A percentile compares a stretch with the other conserved stretches of the same genome.
These are phyloP conservation scores for Tryphoninae sp. DNA, from an alignment of 2,888 invertebrate species.

Conservation along the genomic window DNA sequence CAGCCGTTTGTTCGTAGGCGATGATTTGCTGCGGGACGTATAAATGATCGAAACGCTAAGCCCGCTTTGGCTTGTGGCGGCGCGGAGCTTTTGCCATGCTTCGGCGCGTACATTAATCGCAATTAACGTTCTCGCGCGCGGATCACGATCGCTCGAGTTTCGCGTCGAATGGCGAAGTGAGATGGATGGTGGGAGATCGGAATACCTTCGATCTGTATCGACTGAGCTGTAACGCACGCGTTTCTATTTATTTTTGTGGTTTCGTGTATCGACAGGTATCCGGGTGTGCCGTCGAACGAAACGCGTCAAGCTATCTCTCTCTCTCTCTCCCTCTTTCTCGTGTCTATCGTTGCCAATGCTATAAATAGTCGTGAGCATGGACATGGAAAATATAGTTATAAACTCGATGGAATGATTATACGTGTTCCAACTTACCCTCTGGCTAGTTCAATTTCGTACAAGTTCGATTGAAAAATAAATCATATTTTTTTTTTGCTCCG, in stretches of 20 bases:
- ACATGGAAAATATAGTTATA: conserved; percentile 9
- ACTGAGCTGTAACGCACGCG: conserved; percentile 8
- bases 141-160: background rate
- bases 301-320: conserved; percentile 6
- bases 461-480: background rate
- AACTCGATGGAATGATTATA: conserved; percentile 26
- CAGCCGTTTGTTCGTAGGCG: conserved; percentile 29
- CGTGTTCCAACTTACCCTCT: too few species aligned
- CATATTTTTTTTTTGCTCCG: too few species aligned
- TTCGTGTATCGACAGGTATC: conserved; percentile 32
- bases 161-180: background rate
- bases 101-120: conserved; percentile 51
- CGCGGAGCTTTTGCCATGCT: conserved; percentile 3
- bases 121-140: conserved; percentile 45
- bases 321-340: background rate
- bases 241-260: conserved; percentile 40
- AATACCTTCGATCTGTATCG: too few species aligned
- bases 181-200: background rate
- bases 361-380: conserved; percentile 11
- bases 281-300: conserved; percentile 15
- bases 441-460: background rate
- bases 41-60: conserved; percentile 7
- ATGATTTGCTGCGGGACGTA: conserved; percentile 48
- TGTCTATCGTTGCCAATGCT: conserved; percentile 6
- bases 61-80: conserved; percentile 4